Evolutionary conservation across 2,797 vertebrate genomes (phyloP).

Genomic region (Phalanger gymnotis): DNA sequence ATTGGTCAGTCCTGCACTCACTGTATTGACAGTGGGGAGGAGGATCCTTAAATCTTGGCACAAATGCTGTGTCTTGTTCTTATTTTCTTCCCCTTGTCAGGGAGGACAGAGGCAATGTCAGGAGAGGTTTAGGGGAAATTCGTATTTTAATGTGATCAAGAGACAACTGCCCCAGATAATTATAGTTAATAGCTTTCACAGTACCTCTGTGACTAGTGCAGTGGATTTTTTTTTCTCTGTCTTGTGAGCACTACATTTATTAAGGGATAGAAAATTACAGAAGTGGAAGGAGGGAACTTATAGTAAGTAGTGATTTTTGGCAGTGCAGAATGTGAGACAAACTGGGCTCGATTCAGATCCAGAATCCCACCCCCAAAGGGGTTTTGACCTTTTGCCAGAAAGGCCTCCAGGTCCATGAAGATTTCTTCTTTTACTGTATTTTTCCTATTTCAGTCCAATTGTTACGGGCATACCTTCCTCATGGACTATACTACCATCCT

Average conservation of each 20-base stretch:
- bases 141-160: constrained; percentile 61
- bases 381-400: not conserved
- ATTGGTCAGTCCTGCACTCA: constrained; percentile 83
- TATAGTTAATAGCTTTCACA: constrained; percentile 82
- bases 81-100: constrained; percentile 38
- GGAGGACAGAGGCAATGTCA: constrained; percentile 59
- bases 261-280: constrained; percentile 48
- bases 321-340: fast-evolving
- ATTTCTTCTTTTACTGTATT: not conserved
- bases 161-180: constrained; percentile 78
- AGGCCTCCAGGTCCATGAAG: no score
- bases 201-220: constrained; percentile 72
- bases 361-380: not conserved
- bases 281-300: constrained; percentile 51
- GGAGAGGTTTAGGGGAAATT: constrained; percentile 40
- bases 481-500: not conserved
- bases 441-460: not conserved
- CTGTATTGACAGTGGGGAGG: constrained; percentile 13
- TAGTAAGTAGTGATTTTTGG: constrained; percentile 11
- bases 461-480: not conserved
- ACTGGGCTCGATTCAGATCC: not conserved
- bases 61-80: constrained; percentile 31
- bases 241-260: constrained; percentile 65
- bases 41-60: constrained; percentile 26
- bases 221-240: constrained; percentile 42